Base-by-base conservation (phyloP, 2,888 invertebrate genomes). In the Cremastinae sp. region DNA sequence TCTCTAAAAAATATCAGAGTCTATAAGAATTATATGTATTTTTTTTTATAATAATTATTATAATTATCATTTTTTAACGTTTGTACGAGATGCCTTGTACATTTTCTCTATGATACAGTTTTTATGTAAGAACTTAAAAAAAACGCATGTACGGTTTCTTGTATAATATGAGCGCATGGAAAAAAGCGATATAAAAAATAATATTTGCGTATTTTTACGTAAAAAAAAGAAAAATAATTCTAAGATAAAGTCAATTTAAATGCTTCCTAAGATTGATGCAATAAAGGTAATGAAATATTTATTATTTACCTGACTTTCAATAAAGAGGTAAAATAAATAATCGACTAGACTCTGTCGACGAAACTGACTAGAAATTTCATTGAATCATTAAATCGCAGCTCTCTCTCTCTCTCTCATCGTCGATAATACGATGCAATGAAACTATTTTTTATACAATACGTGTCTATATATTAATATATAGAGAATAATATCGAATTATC, bases 331-430 rank as follows among this genome's bases (percentile, higher is more conserved):
- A 85, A 84, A 80, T 68, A 72, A 79, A 78, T 74, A 75, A 78
- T 79, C 81, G 89, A 89, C 89, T 89, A 88, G 89, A 89, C 71
- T 83, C 72, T 64, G 47, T 28, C 80, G 78, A 84, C 77, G 80
- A 72, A 83, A 82, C 79, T 79, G 89, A 89, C 89, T 89, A 89
- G 89, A 88, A 83, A 81, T 82, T 79, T 81, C 82, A 84, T 77
- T 64, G 38, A 20, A 74, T 69, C 43, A 61, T 62, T 59, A 41
- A 68, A 69, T 68, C 49, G 65, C 43, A 49, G 16, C 2, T 3
- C 62, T 43, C 65, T 56, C 20, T 22, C 53, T 62, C 2, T 3
- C 62, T 43, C 65, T 56, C 20, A 28, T 58, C 69, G 34, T 22
- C 10, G 16, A 34, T 36, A 49, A 69, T 58, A 18, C 34, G 47